Conservation (phyloP, 92 coral and sea anemone species). For the Actinostola sp. region DNA sequence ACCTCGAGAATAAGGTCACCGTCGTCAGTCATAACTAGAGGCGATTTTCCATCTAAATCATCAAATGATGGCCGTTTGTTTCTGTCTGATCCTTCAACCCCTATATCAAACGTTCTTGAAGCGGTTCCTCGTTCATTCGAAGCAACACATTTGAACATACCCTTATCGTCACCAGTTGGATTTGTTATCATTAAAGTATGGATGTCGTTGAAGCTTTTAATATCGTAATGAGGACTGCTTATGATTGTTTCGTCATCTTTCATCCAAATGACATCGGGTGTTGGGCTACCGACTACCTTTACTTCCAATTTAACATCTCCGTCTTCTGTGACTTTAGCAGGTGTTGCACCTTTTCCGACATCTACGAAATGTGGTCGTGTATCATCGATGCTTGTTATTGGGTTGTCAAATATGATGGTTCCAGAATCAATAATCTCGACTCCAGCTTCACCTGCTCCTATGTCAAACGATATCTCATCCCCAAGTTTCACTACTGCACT, state of each 20-base stretch:
- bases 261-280: conserved; percentile 74
- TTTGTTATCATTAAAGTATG: conserved; percentile 75
- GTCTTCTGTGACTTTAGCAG: conserved; percentile 67
- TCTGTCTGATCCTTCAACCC: conserved; percentile 67
- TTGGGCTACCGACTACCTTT: conserved; percentile 63
- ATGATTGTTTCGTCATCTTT: conserved; percentile 67
- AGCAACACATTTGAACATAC: conserved; percentile 78
- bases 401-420: conserved; percentile 39
- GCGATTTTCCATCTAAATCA: conserved; percentile 41
- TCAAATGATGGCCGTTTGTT: conserved; percentile 52
- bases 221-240: conserved; percentile 61
- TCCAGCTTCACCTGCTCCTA: conserved; percentile 25
- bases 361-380: conserved; percentile 65
- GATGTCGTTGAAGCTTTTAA: conserved; percentile 60
- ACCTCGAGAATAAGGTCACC: conserved; percentile 85
- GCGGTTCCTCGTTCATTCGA: conserved; percentile 75
- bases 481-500: conserved; percentile 15
- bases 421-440: conserved; percentile 56
- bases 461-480: conserved; percentile 34
- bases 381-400: conserved; percentile 28
- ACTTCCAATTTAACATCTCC: conserved; percentile 86
- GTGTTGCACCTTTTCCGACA: conserved; percentile 50
- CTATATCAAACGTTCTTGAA: conserved; percentile 76
- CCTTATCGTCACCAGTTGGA: conserved; percentile 76
- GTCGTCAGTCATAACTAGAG: conserved; percentile 78